Conservation (phyloP, 2,113 vertebrate species). For the Struthidea cinerea region DNA sequence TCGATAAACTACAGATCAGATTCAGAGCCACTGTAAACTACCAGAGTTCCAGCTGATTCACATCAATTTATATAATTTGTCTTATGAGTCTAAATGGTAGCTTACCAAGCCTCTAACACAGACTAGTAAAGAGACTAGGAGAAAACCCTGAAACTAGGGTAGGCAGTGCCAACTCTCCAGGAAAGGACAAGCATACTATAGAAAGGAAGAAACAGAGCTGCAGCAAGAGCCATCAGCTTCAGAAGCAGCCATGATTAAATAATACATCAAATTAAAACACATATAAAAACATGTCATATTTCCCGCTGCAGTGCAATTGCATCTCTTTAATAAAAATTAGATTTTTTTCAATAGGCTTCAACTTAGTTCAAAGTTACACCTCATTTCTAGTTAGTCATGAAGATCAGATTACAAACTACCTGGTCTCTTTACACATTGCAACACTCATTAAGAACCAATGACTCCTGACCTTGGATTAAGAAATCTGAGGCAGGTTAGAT, state of each 20-base stretch:
- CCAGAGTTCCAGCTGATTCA: not conserved
- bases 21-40: not conserved
- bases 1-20: not conserved
- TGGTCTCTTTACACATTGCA: not conserved
- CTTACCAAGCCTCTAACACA: not conserved
- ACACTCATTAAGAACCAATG: not conserved
- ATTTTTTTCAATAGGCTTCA: not conserved
- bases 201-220: not conserved
- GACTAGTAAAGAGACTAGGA: not conserved
- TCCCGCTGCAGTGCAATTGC: not conserved
- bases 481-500: not conserved
- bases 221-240: not conserved
- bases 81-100: not conserved
- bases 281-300: not conserved
- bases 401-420: not conserved
- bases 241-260: not conserved
- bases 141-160: not conserved
- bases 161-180: not conserved
- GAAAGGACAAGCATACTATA: not conserved
- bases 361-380: not conserved
- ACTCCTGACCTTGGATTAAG: slow-evolving; percentile 6
- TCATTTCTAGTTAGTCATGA: not conserved
- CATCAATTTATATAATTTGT: not conserved
- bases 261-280: not conserved
- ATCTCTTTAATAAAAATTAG: not conserved